A percentile compares a stretch with the other conserved stretches of the same genome.
Evolutionary conservation across 2,797 vertebrate genomes (phyloP).

Genomic region (Lophius americanus): DNA sequence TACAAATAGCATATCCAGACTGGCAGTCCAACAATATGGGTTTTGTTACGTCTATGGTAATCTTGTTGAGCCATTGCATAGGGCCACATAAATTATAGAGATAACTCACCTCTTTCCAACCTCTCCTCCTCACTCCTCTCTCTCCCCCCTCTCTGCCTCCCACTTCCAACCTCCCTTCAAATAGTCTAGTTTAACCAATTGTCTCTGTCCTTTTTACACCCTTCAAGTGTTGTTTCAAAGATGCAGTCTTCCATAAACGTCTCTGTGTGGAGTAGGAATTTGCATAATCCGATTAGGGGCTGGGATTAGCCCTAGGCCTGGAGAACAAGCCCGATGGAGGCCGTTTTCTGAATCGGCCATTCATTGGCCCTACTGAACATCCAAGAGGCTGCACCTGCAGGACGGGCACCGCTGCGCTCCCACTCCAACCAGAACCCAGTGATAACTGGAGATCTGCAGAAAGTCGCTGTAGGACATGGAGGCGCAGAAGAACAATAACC

Average conservation of each 20-base stretch:
- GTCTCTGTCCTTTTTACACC: constrained; percentile 82
- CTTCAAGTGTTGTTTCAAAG: constrained; percentile 88
- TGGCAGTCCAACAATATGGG: constrained; percentile 81
- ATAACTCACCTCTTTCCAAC: constrained; percentile 63
- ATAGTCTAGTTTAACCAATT: constrained; percentile 84
- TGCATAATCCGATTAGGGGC: constrained; percentile 98
- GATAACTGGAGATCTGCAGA: constrained; percentile 71
- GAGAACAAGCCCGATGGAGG: constrained; percentile 90
- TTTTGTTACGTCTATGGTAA: constrained; percentile 84
- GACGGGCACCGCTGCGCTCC: constrained; percentile 56
- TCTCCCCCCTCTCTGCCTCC: constrained; percentile 43
- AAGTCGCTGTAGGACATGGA: constrained; percentile 39
- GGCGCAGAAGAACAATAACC: constrained; percentile 18
- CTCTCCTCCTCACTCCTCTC: constrained; percentile 40
- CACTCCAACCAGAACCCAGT: constrained; percentile 60
- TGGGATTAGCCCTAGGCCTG: constrained; percentile 89
- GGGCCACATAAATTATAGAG: constrained; percentile 81
- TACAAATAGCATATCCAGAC: constrained; percentile 79
- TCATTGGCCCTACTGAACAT: constrained; percentile 88
- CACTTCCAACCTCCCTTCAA: constrained; percentile 71
- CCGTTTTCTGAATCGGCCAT: constrained; percentile 89
- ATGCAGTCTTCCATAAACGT: constrained; percentile 84
- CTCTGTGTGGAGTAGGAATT: constrained; percentile 92
- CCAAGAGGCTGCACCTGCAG: constrained; percentile 92
- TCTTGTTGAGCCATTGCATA: constrained; percentile 81